These are phyloP conservation scores for Geococcyx californianus DNA, from an alignment of 2,113 vertebrate species.

Conservation along the genomic window DNA sequence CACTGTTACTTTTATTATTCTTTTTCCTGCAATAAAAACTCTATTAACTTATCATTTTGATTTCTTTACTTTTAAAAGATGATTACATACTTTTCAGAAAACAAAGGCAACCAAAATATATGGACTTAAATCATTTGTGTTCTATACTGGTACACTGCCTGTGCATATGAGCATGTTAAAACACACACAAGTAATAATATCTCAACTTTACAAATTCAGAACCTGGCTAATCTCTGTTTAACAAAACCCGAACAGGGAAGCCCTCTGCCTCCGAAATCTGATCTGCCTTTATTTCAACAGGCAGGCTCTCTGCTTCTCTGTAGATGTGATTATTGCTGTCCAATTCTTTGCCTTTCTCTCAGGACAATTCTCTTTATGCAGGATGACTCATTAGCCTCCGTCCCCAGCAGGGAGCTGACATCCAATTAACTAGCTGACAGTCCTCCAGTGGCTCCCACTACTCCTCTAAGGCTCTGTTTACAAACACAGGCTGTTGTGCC, in stretches of 20 bases:
- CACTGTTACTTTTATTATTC: not conserved
- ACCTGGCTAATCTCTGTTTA: slow-evolving; percentile 51
- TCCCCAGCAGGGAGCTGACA: slow-evolving; percentile 74
- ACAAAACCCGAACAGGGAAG: slow-evolving; percentile 12
- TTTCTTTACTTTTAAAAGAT: not conserved
- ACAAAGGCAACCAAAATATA: not conserved
- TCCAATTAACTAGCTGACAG: slow-evolving; percentile 81
- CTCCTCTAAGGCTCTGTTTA: slow-evolving; percentile 80
- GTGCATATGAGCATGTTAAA: not conserved
- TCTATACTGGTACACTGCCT: not conserved
- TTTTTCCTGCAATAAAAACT: not conserved
- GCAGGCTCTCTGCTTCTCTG: slow-evolving; percentile 53
- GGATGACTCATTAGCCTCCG: slow-evolving; percentile 76
- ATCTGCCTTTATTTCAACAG: slow-evolving; percentile 68
- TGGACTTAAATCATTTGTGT: not conserved
- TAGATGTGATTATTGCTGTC: slow-evolving; percentile 59
- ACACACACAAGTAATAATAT: not conserved
- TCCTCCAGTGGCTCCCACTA: slow-evolving; percentile 69
- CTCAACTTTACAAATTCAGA: slow-evolving; percentile 31
- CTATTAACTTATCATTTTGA: not conserved
- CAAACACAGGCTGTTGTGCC: slow-evolving; percentile 80
- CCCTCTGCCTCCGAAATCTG: slow-evolving; percentile 62
- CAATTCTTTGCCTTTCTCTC: slow-evolving; percentile 53
- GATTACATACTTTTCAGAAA: not conserved
- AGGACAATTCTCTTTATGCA: slow-evolving; percentile 1